Conservation (phyloP, 2,113 vertebrate genomes). For the Odontesthes bonariensis region DNA sequence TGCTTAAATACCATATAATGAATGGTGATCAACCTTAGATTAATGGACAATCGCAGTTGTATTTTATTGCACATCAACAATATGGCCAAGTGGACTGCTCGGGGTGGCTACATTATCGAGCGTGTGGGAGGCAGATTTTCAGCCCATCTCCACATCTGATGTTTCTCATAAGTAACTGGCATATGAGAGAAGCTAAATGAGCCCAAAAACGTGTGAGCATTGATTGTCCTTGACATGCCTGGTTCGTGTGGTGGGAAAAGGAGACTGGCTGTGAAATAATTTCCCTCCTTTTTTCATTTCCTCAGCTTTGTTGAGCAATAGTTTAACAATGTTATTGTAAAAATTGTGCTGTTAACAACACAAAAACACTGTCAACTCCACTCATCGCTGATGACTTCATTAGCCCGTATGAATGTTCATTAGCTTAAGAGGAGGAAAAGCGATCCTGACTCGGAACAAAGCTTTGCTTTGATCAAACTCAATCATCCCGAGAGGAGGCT, state of each 20-base stretch:
- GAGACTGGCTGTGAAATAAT: slow-evolving; percentile 45
- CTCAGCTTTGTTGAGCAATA: neutral
- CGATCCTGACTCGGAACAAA: slow-evolving; percentile 74
- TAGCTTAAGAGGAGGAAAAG: slow-evolving; percentile 69
- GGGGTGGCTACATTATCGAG: slow-evolving; percentile 16
- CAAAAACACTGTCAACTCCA: slow-evolving; percentile 59
- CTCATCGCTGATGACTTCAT: slow-evolving; percentile 65
- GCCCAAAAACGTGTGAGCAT: slow-evolving; percentile 47
- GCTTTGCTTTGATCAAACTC: slow-evolving; percentile 72
- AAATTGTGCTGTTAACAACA: slow-evolving; percentile 52
- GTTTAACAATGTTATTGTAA: slow-evolving; percentile 50
- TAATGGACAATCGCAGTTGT: slow-evolving; percentile 76
- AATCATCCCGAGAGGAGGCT: slow-evolving; percentile 59
- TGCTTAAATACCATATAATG: slow-evolving; percentile 62
- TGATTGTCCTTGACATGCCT: slow-evolving; percentile 53
- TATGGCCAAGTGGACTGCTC: slow-evolving; percentile 56
- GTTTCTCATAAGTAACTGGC: slow-evolving; percentile 27
- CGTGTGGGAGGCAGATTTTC: slow-evolving; percentile 30
- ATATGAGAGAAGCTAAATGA: slow-evolving; percentile 38
- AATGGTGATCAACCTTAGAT: slow-evolving; percentile 72
- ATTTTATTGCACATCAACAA: slow-evolving; percentile 75
- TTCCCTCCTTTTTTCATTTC: slow-evolving; percentile 1
- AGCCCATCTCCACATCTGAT: slow-evolving; percentile 7
- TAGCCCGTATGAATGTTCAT: slow-evolving; percentile 67
- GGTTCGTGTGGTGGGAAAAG: slow-evolving; percentile 2